Evolutionary conservation across 2,113 vertebrate genomes (phyloP), one percentile per base, ranked within the genome.

Genomic region (Siniperca knerii): DNA sequence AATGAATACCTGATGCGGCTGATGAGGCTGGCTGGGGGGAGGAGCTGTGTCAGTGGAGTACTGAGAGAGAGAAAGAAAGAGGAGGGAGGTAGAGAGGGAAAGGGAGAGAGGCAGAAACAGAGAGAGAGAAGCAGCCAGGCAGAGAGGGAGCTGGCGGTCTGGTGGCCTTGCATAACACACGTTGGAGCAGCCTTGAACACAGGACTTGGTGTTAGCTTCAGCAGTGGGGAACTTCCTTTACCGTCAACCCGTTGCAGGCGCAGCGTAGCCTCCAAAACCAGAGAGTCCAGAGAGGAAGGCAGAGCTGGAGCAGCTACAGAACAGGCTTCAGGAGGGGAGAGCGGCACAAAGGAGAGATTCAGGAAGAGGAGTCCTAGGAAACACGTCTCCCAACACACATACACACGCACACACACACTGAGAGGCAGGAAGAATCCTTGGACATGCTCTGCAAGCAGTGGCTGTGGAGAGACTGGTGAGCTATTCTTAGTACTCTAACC

Each of bases 1-100:
- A 98, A 97, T 97, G 96, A 98, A 97, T 97, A 97, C 97, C 97
- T 97, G 97, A 97, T 98, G 95, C 96, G 96, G 94, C 96, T 96
- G 96, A 97, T 96, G 97, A 96, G 89, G 92, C 95, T 95, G 95
- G 95, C 94, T 93, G 95, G 95, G 93, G 35, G 94, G 95, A 95
- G 97, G 96, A 96, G 95, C 94, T 85, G 82, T 94, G 94, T 92
- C 96, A 96, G 95, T 95, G 87, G 91, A 95, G 93, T 95, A 96
- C 94, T 94, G 95, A 94, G 92, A 81, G 92, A 94, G 92, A 88
- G 83, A 92, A 65, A 79, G 67, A 82, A 74, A 74, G 76, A 65
- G 69, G 79, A 70, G 87, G 57, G 83, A 85, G 81, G n/a, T 67
- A 70, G 79, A 74, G 82, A 70, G 81, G 52, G 62, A 88, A 77